These are phyloP conservation scores for Lycaena phlaeas DNA, from an alignment of 2,888 invertebrate genomes.

Conservation along the genomic window DNA sequence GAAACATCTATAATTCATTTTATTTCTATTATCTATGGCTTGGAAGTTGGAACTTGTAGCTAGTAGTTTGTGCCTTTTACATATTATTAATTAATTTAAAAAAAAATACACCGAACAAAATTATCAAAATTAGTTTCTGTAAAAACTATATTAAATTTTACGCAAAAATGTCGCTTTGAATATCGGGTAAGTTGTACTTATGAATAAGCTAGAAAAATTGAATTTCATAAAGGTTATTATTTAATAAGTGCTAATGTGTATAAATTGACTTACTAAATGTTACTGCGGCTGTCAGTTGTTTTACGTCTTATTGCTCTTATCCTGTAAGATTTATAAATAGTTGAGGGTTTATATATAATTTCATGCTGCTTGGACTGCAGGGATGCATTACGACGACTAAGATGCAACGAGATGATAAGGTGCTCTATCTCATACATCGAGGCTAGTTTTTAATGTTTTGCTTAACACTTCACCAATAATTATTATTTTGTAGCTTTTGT, in stretches of 20 bases:
- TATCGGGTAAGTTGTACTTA: slow-evolving; percentile 1
- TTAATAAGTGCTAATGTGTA: neutral
- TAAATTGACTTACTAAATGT: too few relatives aligned
- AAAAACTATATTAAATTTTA: slow-evolving; percentile 1
- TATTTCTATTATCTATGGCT: too few relatives aligned
- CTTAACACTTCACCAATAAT: too few relatives aligned
- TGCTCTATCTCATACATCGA: slow-evolving; percentile 30
- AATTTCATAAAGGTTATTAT: neutral
- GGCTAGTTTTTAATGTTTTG: slow-evolving; percentile 27
- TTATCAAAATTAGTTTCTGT: slow-evolving; percentile 1
- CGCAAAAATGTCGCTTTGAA: slow-evolving; percentile 3
- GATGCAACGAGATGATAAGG: slow-evolving; percentile 72
- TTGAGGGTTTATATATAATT: slow-evolving; percentile 28
- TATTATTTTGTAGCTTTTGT: slow-evolving; percentile 14
- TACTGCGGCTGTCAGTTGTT: slow-evolving; percentile 70
- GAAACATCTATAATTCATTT: too few relatives aligned
- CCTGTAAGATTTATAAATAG: slow-evolving; percentile 22
- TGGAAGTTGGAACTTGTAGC: neutral
- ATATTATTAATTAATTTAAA: neutral
- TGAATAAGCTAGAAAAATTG: neutral
- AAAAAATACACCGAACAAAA: slow-evolving; percentile 4
- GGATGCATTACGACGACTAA: slow-evolving; percentile 52
- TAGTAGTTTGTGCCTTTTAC: neutral
- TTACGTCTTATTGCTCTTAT: slow-evolving; percentile 52
- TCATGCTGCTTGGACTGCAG: slow-evolving; percentile 51